These are phyloP conservation scores for Lasius platythorax DNA, from an alignment of 2,888 invertebrate genomes.

Conservation along the genomic window DNA sequence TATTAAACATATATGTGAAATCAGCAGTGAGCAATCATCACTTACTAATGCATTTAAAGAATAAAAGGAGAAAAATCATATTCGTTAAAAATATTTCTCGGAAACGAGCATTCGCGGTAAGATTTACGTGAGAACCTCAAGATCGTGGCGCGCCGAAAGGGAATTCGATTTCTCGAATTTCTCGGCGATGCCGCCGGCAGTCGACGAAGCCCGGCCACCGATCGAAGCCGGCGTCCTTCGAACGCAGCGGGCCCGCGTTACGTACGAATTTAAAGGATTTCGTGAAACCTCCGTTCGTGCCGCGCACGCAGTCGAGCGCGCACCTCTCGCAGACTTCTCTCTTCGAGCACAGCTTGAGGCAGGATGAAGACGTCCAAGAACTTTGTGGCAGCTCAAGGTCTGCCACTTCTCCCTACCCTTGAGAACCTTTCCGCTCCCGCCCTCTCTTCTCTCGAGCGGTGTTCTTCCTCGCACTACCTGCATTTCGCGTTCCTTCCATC, in stretches of 20 bases:
- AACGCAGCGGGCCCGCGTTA: constrained; percentile 63
- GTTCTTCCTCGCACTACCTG: constrained; percentile 37
- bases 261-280: constrained; percentile 77
- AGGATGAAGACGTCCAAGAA: constrained; percentile 85
- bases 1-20: background rate
- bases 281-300: constrained; percentile 70
- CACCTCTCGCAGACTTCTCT: constrained; percentile 69
- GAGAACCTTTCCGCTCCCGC: constrained; percentile 69
- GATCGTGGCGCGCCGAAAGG: constrained; percentile 36
- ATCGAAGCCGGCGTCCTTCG: constrained; percentile 74
- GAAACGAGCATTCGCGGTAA: background rate
- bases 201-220: constrained; percentile 62
- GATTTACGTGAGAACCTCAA: constrained; percentile 39
- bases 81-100: constrained; percentile 10
- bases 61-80: background rate
- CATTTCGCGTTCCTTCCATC: constrained; percentile 21
- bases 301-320: constrained; percentile 24
- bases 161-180: constrained; percentile 65
- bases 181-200: constrained; percentile 57
- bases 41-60: background rate
- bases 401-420: constrained; percentile 81
- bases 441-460: constrained; percentile 33
- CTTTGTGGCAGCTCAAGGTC: constrained; percentile 86
- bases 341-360: constrained; percentile 79
- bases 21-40: background rate